Evolutionary conservation across 2,113 vertebrate species (phyloP), one percentile per base, ranked within the genome.

Genomic region (Cynopterus brachyotis): DNA sequence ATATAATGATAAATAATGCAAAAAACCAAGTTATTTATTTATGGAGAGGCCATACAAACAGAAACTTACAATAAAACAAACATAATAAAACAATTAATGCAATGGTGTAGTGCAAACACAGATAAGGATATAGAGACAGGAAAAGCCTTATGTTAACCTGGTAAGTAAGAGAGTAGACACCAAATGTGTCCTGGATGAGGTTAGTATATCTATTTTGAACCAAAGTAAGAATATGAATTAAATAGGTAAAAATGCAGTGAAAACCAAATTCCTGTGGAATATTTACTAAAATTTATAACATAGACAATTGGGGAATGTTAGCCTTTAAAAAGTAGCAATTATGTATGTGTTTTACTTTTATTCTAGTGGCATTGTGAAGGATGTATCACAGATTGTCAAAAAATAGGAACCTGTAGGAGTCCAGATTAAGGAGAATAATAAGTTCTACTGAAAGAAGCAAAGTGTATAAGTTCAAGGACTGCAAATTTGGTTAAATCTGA

Each of bases 61-160:
- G 42, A 45, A 26, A 66, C 13, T 79, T 89, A 66, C 2, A 45
- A 17, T 42, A 73, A 50, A 79, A 30, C 53, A n/a, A n/a, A n/a
- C n/a, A n/a, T n/a, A n/a, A n/a, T n/a, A n/a, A n/a, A n/a, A 0
- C 1, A 78, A 3, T 76, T n/a, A 30, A 55, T 50, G 3, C 12
- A 19, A 32, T 47, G 4, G 3, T n/a, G n/a, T 28, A n/a, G 2
- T 47, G 32, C 9, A 69, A 26, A n/a, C 47, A 42, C 4, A 5
- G 22, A 13, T 30, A 80, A 57, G 22, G 20, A 47, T 42, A 57
- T 6, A 67, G 26, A 60, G 8, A 19, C 4, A 40, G 28, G 24
- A 45, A 79, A 80, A 75, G 3, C 3, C 0, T 26, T 79, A 28
- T 66, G 19, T n/a, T 24, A 50, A 72, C 37, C 6, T 9, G 5